A percentile compares a stretch with the other conserved stretches of the same genome.
These are phyloP conservation scores for Xylota segnis DNA, from an alignment of 2,888 invertebrate species.

Conservation along the genomic window DNA sequence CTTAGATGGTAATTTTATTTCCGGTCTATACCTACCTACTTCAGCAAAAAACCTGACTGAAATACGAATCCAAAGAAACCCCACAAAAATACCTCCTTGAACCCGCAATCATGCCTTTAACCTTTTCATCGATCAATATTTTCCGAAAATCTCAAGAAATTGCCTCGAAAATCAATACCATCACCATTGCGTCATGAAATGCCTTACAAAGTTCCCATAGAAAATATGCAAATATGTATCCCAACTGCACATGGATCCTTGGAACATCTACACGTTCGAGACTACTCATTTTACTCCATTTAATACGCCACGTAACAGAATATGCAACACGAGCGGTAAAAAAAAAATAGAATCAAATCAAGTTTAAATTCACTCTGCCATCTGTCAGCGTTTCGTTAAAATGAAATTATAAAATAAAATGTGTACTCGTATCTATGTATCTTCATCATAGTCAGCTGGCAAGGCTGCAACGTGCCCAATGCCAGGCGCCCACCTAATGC, in stretches of 20 bases:
- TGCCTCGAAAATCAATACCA: conserved; percentile 7
- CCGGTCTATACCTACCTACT: no score
- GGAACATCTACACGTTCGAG: neutral
- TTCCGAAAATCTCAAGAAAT: neutral
- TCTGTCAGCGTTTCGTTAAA: conserved; percentile 53
- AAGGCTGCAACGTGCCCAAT: neutral
- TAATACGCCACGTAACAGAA: neutral
- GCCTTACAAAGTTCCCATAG: neutral
- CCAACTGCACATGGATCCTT: neutral
- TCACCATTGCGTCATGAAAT: neutral
- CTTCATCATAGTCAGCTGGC: conserved; percentile 35
- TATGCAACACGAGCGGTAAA: neutral
- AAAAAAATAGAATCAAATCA: conserved; percentile 38
- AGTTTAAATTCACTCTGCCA: conserved; percentile 55
- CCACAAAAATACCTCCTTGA: neutral
- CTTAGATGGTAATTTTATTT: neutral
- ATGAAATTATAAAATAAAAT: conserved; percentile 43
- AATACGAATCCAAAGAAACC: neutral
- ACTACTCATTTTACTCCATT: neutral
- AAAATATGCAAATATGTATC: neutral
- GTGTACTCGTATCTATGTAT: conserved; percentile 24
- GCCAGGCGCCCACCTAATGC: neutral
- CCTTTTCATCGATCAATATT: conserved; percentile 3
- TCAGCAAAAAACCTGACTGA: neutral
- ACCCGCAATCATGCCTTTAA: neutral